Evolutionary conservation across 1,140 invertebrate species (phyloP).

Genomic region (Dysdera silvatica): DNA sequence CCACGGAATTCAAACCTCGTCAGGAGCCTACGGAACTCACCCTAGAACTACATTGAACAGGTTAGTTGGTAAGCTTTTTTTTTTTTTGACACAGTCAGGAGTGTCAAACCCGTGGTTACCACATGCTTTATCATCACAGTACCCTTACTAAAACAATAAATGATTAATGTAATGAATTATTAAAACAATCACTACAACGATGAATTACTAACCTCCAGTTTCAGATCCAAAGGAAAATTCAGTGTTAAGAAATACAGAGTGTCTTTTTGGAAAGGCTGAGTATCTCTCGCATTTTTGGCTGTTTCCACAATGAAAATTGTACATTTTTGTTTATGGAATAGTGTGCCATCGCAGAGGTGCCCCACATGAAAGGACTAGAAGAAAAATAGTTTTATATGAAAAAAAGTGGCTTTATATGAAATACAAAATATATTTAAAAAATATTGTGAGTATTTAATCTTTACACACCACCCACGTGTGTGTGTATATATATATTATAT

Average conservation of each 20-base stretch:
- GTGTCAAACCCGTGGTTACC: not conserved
- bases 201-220: conserved; percentile 34
- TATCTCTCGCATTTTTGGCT: conserved; percentile 60
- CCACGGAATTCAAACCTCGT: too few species aligned
- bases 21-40: too few species aligned
- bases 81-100: not conserved
- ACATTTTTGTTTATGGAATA: conserved; percentile 57
- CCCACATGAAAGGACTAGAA: conserved; percentile 70
- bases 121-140: not conserved
- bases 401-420: conserved; percentile 32
- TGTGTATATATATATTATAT: not conserved
- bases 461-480: not conserved
- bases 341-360: conserved; percentile 61
- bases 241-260: conserved; percentile 57
- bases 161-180: not conserved
- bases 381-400: conserved; percentile 50
- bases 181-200: not conserved
- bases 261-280: conserved; percentile 57
- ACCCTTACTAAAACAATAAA: not conserved
- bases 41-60: too few species aligned
- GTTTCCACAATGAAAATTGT: conserved; percentile 56
- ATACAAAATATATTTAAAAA: not conserved
- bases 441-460: not conserved
- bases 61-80: too few species aligned
- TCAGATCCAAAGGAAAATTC: conserved; percentile 53